Percentiles rank a stretch among this genome's conserved stretches.
phyloP scores from a whole-genome alignment of 1,140 invertebrate species.

The Drosophila ficusphila region DNA sequence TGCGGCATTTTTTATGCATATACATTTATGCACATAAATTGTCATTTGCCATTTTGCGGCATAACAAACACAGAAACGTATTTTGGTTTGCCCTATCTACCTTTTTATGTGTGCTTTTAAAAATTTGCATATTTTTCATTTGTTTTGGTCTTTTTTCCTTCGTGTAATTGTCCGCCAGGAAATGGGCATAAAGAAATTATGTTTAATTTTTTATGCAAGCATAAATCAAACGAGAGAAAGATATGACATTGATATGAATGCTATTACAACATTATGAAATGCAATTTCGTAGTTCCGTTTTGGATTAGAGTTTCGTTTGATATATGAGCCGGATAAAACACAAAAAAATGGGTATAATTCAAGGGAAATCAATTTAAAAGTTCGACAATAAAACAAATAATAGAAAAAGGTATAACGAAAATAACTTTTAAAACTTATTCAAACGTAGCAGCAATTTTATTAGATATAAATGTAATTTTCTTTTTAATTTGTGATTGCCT shows the following conservation, averaged over 20 bases:
- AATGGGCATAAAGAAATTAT: constrained; percentile 55
- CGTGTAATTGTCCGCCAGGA: constrained; percentile 57
- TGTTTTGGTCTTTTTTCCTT: constrained; percentile 37
- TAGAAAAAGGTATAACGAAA: too few species aligned
- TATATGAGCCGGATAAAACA: constrained; percentile 6
- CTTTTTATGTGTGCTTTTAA: constrained; percentile 9
- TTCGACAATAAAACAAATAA: background rate
- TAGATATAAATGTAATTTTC: too few species aligned
- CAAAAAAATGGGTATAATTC: background rate
- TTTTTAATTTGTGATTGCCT: too few species aligned
- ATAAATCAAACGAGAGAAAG: constrained; percentile 56
- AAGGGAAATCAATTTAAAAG: background rate
- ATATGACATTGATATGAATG: constrained; percentile 44
- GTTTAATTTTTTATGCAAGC: constrained; percentile 50
- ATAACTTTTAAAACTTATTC: background rate
- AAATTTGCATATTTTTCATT: constrained; percentile 72
- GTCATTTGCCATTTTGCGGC: constrained; percentile 65
- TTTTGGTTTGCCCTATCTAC: constrained; percentile 16
- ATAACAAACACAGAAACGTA: constrained; percentile 22
- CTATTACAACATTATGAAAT: constrained; percentile 19
- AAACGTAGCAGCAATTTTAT: too few species aligned
- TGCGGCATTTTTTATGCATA: constrained; percentile 29
- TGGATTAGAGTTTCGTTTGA: constrained; percentile 23
- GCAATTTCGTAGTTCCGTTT: constrained; percentile 33
- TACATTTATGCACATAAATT: constrained; percentile 64